phyloP scores from a whole-genome alignment of 2,797 vertebrate genomes.

The Xiphophorus birchmanni region DNA sequence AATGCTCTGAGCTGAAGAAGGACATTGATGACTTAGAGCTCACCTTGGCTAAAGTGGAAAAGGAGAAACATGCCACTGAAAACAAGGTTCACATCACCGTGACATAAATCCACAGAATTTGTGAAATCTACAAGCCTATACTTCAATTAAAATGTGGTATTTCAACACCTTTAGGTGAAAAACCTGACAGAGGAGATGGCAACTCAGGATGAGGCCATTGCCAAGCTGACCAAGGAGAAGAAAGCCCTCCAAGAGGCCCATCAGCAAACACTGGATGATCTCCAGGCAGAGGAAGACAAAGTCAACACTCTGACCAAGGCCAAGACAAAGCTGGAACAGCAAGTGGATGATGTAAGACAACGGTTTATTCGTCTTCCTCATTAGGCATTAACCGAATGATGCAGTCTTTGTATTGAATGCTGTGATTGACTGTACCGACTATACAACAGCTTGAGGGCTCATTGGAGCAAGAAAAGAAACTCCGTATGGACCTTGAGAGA shows the following conservation, averaged over 20 bases:
- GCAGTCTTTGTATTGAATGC: too few relatives aligned
- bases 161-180: constrained; percentile 79
- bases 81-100: constrained; percentile 68
- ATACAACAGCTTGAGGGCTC: neutral
- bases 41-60: constrained; percentile 80
- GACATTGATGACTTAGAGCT: constrained; percentile 81
- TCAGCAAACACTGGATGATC: constrained; percentile 81
- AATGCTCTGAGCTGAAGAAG: constrained; percentile 76
- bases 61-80: constrained; percentile 81
- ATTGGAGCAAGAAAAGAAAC: constrained; percentile 1
- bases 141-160: neutral
- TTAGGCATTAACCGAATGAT: too few relatives aligned
- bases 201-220: constrained; percentile 84
- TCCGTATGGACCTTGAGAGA: constrained; percentile 75
- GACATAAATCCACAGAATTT: neutral
- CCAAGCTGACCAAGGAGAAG: constrained; percentile 85
- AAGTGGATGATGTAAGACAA: constrained; percentile 88
- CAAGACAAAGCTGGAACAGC: constrained; percentile 80
- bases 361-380: too few relatives aligned
- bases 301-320: constrained; percentile 86
- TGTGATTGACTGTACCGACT: too few relatives aligned
- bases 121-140: neutral
- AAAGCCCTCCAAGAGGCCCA: constrained; percentile 56
- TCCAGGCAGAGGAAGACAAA: constrained; percentile 91
- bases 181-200: constrained; percentile 89